Conservation (phyloP, 30 jellyfish, hydroid and myxozoan species). For the Pelagia noctiluca region DNA sequence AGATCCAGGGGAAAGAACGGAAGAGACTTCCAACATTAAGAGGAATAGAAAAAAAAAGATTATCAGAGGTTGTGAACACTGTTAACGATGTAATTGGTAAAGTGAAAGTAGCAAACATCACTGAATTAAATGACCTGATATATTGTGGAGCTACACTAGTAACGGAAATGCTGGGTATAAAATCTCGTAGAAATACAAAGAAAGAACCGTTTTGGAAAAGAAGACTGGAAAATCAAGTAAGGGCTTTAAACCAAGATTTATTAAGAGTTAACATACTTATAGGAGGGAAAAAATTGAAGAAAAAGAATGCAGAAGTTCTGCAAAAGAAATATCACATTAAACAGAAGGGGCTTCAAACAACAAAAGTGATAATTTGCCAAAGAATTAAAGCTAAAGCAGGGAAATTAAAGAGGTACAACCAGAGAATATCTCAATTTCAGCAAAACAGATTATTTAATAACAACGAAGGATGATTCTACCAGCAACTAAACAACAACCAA, state of each 20-base stretch:
- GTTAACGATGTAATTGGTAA: no score
- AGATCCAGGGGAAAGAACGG: no score
- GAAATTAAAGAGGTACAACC: neutral
- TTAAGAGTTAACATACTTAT: neutral
- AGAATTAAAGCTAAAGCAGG: conserved; percentile 23
- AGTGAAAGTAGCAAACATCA: no score
- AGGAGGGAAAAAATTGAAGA: neutral
- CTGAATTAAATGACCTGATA: no score
- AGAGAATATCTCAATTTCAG: neutral
- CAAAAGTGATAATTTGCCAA: neutral
- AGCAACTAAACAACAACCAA: neutral
- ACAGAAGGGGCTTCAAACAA: neutral
- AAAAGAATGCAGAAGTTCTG: neutral
- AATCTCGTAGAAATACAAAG: neutral
- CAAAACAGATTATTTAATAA: neutral
- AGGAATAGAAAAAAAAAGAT: no score
- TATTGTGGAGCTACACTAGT: no score
- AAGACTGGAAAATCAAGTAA: neutral
- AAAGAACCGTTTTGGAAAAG: neutral
- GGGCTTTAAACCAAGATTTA: neutral
- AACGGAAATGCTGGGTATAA: no score
- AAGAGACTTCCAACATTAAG: no score
- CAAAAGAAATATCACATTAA: neutral
- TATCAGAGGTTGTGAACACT: no score
- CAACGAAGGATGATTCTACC: neutral